Percentiles rank a stretch among this genome's conserved stretches.
Evolutionary conservation across 2,888 invertebrate genomes (phyloP).

Genomic region (Troilus luridus): DNA sequence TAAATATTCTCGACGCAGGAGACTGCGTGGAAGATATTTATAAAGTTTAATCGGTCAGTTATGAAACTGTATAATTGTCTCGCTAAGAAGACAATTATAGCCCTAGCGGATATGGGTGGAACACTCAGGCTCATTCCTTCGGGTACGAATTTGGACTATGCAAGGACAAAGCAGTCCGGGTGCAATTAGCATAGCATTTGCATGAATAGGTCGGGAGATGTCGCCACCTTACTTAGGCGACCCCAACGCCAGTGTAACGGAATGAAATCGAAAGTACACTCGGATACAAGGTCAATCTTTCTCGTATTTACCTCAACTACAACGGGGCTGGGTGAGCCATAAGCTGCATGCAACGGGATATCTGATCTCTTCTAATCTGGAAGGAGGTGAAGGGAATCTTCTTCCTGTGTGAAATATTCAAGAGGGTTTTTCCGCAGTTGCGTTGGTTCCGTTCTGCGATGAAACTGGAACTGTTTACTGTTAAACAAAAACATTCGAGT

Average conservation of each 20-base stretch:
- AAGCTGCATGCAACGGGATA: not conserved
- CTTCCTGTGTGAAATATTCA: not conserved
- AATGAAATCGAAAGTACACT: not conserved
- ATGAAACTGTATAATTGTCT: not conserved
- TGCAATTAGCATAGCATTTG: constrained; percentile 27
- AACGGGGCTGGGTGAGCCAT: not conserved
- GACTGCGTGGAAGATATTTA: too few species aligned
- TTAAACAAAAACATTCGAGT: not conserved
- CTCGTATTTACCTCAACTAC: constrained; percentile 19
- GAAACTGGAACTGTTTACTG: not conserved
- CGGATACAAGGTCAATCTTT: not conserved
- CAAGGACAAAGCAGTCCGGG: not conserved
- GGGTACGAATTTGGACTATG: constrained; percentile 5
- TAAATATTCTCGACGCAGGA: too few species aligned
- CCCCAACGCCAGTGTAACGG: not conserved
- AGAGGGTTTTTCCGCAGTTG: not conserved
- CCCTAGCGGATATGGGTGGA: not conserved
- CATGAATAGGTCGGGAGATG: constrained; percentile 7
- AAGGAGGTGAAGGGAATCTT: not conserved
- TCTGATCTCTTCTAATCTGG: not conserved
- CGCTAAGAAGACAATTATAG: not conserved
- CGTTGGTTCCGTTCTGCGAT: not conserved
- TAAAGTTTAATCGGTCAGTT: not conserved
- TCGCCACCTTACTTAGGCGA: constrained; percentile 22
- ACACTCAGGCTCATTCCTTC: not conserved